These are phyloP conservation scores for Leucozona laternaria DNA, from an alignment of 2,888 invertebrate genomes.

Conservation along the genomic window DNA sequence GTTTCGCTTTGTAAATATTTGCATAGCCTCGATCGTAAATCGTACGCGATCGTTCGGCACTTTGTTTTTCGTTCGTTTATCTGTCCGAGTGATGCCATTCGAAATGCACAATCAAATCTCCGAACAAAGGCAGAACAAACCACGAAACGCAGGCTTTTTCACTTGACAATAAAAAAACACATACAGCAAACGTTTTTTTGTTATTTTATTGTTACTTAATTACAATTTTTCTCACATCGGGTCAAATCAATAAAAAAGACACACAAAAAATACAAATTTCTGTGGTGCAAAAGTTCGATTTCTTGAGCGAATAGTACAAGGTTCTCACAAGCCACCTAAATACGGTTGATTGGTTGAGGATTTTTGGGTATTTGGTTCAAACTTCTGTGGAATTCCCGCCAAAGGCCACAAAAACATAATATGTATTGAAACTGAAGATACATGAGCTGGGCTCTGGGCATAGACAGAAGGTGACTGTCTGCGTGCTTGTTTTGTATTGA, in stretches of 20 bases:
- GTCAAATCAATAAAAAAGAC: constrained; percentile 65
- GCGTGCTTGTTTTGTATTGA: not conserved
- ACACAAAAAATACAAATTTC: constrained; percentile 3
- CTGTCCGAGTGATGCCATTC: constrained; percentile 70
- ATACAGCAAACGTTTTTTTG: constrained; percentile 2
- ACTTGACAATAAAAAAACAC: constrained; percentile 47
- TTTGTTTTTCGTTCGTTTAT: constrained; percentile 66
- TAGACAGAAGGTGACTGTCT: not conserved
- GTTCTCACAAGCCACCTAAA: constrained; percentile 12
- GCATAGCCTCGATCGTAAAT: constrained; percentile 74
- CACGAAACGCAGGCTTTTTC: constrained; percentile 21
- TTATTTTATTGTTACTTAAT: constrained; percentile 63
- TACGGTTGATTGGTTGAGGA: constrained; percentile 31
- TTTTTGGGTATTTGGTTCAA: constrained; percentile 12
- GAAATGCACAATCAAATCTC: constrained; percentile 72
- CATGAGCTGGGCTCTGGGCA: too few species aligned
- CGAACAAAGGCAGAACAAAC: constrained; percentile 52
- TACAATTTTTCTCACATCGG: constrained; percentile 69
- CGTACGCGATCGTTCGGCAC: constrained; percentile 72
- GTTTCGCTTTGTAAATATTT: constrained; percentile 74
- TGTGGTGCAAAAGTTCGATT: constrained; percentile 50
- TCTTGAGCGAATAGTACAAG: constrained; percentile 10
- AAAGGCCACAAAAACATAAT: not conserved
- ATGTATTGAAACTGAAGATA: too few species aligned
- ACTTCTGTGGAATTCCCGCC: constrained; percentile 2